phyloP scores from a whole-genome alignment of 2,113 vertebrate species.

The Balaeniceps rex region DNA sequence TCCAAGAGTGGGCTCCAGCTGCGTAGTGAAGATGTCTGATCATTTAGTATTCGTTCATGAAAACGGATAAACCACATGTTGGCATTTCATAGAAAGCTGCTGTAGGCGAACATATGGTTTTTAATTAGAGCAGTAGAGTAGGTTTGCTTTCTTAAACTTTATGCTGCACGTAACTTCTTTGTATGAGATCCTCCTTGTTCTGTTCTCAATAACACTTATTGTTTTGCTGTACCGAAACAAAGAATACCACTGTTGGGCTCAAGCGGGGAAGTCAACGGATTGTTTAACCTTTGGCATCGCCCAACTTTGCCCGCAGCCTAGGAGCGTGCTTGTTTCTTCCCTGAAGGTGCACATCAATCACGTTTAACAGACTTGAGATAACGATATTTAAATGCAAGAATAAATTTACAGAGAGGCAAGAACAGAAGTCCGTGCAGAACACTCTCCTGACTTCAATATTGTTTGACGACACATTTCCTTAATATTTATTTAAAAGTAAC shows the following conservation, averaged over 20 bases:
- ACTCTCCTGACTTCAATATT: neutral
- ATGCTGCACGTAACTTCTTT: neutral
- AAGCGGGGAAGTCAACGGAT: slow-evolving; percentile 32
- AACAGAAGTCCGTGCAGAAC: neutral
- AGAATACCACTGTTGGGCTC: slow-evolving; percentile 35
- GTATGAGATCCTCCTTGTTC: slow-evolving; percentile 59
- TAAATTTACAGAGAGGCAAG: neutral
- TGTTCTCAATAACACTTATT: slow-evolving; percentile 40
- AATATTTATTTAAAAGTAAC: neutral
- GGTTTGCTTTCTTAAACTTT: neutral
- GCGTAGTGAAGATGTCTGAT: neutral
- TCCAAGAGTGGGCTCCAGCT: neutral
- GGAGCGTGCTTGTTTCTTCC: neutral
- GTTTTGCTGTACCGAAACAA: slow-evolving; percentile 15
- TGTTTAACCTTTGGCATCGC: slow-evolving; percentile 58
- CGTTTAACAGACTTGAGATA: too few relatives aligned
- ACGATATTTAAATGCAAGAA: neutral
- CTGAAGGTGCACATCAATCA: neutral
- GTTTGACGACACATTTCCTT: neutral
- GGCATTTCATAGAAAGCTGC: neutral
- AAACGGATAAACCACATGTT: neutral
- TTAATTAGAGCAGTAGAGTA: neutral
- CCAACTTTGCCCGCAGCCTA: neutral
- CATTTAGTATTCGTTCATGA: neutral
- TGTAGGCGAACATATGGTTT: accelerated